Base-by-base conservation (phyloP, 2,888 invertebrate genomes). In the Eilema caniola region DNA sequence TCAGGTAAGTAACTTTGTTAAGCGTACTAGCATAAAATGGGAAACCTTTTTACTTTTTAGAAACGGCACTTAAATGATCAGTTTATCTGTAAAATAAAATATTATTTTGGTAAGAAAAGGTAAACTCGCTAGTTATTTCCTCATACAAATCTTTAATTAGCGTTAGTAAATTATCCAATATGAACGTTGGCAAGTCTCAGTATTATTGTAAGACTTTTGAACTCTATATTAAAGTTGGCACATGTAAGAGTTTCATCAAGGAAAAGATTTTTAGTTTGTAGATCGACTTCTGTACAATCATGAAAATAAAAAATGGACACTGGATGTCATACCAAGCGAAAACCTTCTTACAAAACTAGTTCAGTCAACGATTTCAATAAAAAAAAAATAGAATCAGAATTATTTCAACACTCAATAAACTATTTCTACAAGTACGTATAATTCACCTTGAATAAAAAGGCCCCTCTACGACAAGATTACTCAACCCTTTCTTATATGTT, bases 1-100 rank as follows among this genome's bases (percentile, higher is more conserved):
- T 92, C 97, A 98, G 97, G 98, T 98, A 82, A 88, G 84, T 62
- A 61, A 71, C 67, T 72, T 76, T 75, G 64, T 75, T 67, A 10
- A 53, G 23, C n/a, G 23, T 23, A 53, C 53, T 53, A 53, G n/a
- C 53, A 53, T 16, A 20, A 53, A 53, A n/a, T 53, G 16, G 8
- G 7, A 53, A 53, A 10, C 10, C 2, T 7, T 53, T 47, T 53
- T 53, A 2, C 2, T 7, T 53, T 47, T 53, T 53, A 2, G 53
- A n/a, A 20, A 53, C 3, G 14, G 16, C 16, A 41, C n/a, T 20
- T 7, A 47, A 47, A 47, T 47, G 20, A 20, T 47, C 16, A 14
- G 41, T 41, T 16, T 41, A 8, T 47, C 47, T 20, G 20, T 20
- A 20, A 20, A 47, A 47, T 47, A 7, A 7, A 41, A 47, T 4